Conservation (phyloP, 2,113 vertebrate genomes). For the Semicossyphus pulcher region DNA sequence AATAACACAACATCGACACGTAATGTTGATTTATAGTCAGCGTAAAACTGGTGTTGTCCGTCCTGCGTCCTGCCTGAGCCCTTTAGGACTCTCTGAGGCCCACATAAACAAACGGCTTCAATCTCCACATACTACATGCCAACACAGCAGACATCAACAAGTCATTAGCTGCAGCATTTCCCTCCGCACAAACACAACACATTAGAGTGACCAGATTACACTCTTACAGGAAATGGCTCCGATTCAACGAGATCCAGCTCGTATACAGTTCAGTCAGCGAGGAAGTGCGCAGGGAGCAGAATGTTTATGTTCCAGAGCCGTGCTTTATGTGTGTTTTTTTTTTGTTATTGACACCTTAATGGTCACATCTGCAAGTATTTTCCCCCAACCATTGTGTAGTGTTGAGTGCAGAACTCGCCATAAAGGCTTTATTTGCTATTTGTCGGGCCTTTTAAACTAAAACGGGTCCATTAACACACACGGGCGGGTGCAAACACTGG, state of each 20-base stretch:
- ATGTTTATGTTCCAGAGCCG: constrained; percentile 44
- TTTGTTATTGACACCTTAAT: constrained; percentile 64
- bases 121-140: constrained; percentile 1
- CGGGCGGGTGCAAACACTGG: background rate
- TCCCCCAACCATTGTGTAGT: constrained; percentile 35
- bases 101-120: constrained; percentile 9
- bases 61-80: background rate
- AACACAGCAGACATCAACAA: constrained; percentile 22
- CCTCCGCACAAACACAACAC: background rate
- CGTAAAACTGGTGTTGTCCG: background rate
- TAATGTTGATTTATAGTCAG: background rate
- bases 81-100: background rate
- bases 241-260: constrained; percentile 16
- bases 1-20: background rate
- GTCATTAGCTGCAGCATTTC: constrained; percentile 25
- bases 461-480: constrained; percentile 59
- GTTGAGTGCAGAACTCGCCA: constrained; percentile 37
- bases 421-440: constrained; percentile 61
- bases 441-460: constrained; percentile 41
- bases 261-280: constrained; percentile 32
- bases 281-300: constrained; percentile 45
- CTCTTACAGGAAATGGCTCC: constrained; percentile 24
- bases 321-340: constrained; percentile 33
- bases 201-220: constrained; percentile 13
- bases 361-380: constrained; percentile 68